Evolutionary conservation across 2,797 vertebrate species (phyloP).

Genomic region (Eulemur mongoz): DNA sequence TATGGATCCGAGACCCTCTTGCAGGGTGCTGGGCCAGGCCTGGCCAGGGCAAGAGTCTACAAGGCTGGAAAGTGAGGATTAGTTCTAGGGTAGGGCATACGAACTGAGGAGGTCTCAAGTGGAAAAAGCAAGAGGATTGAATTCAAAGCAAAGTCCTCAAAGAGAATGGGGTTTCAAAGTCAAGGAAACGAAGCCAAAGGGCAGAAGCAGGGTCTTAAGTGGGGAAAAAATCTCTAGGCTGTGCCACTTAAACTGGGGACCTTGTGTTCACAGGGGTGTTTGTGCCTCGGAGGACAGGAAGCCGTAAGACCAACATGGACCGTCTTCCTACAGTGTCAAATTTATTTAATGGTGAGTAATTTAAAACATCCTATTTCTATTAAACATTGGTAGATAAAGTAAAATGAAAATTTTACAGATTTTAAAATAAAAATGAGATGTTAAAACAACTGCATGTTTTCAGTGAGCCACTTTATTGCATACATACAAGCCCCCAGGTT

Average conservation of each 20-base stretch:
- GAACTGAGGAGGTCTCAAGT: not conserved
- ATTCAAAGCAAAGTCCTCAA: not conserved
- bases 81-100: not conserved
- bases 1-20: not conserved
- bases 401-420: not conserved
- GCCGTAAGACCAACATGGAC: not conserved
- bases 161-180: not conserved
- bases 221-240: not conserved
- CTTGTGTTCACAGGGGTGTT: constrained; percentile 51
- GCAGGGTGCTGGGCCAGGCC: not conserved
- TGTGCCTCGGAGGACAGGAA: not conserved
- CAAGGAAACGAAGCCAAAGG: not conserved
- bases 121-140: not conserved
- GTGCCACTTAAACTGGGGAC: not conserved
- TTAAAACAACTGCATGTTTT: not conserved
- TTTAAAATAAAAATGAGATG: constrained; percentile 25
- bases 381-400: not conserved
- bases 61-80: not conserved
- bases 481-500: not conserved
- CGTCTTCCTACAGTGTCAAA: not conserved
- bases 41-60: not conserved
- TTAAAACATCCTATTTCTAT: constrained; percentile 9
- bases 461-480: not conserved
- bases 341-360: constrained; percentile 46
- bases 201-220: not conserved